Evolutionary conservation across 2,113 vertebrate genomes (phyloP), one percentile per base, ranked within the genome.

Genomic region (Salvator merianae): DNA sequence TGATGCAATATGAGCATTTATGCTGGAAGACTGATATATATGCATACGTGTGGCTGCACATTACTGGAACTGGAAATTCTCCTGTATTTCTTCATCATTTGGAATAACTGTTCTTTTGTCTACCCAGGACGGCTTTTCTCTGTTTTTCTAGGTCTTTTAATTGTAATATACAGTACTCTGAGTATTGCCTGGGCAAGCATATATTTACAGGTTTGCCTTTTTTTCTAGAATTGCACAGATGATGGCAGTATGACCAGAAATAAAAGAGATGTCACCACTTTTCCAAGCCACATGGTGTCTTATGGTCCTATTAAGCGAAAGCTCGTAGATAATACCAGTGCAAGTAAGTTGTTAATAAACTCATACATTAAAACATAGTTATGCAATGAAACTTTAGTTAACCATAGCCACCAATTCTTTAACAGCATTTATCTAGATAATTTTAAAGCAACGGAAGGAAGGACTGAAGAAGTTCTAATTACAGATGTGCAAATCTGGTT

Each of bases 301-400:
- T 96, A 94, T 1, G 94, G 95, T 79, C 94, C 94, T 88, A 96
- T 96, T 88, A 96, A 93, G 86, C 79, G 85, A 86, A 95, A 94
- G 18, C 63, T 93, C 30, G 77, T 68, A 62, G 47, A 75, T 8
- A 89, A 94, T 76, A 88, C 87, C 66, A 79, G 20, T 76, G 84
- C 87, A 70, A 95, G 94, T 95, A 93, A 88, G 90, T 91, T 8
- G 66, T 72, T 88, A 30, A 47, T 40, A 79, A 83, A 83, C 16
- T 7, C 20, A 5, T 28, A 78, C 77, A 81, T 40, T 79, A 68
- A 79, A 89, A 84, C 0, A 43, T 68, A 68, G 72, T 24, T 1
- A 34, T 90, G 38, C 26, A 77, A 0, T 0, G 18, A 65, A 32
- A 16, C 68, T 34, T 28, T 63, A 71, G n/a, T 74, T 85, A 77